Evolutionary conservation across 2,113 vertebrate species (phyloP).

Genomic region (Zootoca vivipara): DNA sequence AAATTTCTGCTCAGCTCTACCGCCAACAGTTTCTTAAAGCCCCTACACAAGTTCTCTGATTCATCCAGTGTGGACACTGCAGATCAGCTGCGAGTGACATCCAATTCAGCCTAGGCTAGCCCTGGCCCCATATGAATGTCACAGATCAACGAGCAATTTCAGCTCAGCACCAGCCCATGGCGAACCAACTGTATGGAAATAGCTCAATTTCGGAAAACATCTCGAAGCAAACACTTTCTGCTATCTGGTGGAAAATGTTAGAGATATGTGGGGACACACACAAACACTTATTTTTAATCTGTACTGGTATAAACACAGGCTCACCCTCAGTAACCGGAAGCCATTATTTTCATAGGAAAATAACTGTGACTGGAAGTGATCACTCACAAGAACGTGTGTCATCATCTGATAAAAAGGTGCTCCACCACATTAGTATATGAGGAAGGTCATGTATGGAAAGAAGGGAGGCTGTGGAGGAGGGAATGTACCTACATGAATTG

Average conservation of each 20-base stretch:
- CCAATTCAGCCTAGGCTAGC: neutral
- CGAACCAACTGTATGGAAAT: neutral
- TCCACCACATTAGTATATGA: constrained; percentile 49
- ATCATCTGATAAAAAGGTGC: constrained; percentile 63
- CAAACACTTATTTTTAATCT: constrained; percentile 64
- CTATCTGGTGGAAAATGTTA: neutral
- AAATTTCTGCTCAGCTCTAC: no score
- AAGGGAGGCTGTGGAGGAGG: neutral
- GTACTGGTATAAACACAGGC: constrained; percentile 62
- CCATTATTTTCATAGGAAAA: constrained; percentile 71
- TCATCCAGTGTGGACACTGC: neutral
- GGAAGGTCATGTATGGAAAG: constrained; percentile 25
- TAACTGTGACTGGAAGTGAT: constrained; percentile 71
- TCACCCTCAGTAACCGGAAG: constrained; percentile 75
- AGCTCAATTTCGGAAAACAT: constrained; percentile 42
- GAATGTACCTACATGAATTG: constrained; percentile 26
- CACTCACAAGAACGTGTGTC: constrained; percentile 61
- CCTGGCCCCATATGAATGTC: neutral
- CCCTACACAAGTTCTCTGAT: no score
- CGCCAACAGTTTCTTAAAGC: no score
- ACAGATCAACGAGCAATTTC: neutral
- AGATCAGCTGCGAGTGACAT: neutral
- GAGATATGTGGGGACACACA: constrained; percentile 2
- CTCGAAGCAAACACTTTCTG: constrained; percentile 1
- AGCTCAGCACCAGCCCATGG: neutral